These are phyloP conservation scores for Cremastinae sp. DNA, from an alignment of 2,888 invertebrate species.

Conservation along the genomic window DNA sequence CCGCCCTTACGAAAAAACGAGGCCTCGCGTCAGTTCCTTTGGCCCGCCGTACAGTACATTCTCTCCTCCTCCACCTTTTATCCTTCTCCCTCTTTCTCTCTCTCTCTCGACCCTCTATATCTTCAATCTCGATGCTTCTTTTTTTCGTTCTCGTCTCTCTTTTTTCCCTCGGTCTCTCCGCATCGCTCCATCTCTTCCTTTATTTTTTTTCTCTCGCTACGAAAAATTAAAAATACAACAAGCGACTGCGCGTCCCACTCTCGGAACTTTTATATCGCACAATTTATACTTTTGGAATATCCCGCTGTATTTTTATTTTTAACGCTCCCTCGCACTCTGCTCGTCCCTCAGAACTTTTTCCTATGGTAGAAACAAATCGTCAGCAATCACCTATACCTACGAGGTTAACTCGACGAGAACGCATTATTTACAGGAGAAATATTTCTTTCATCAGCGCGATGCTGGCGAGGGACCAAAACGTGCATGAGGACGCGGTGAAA, in stretches of 20 bases:
- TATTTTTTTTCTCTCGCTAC: conserved; percentile 39
- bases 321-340: not conserved
- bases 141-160: conserved; percentile 19
- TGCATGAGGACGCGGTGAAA: not conserved
- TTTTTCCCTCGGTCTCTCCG: conserved; percentile 32
- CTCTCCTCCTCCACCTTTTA: conserved; percentile 14
- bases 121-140: too few relatives aligned
- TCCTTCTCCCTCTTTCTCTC: conserved; percentile 50
- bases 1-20: conserved; percentile 76
- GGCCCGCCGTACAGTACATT: conserved; percentile 44
- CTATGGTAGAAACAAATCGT: conserved; percentile 51
- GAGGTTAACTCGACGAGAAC: conserved; percentile 61
- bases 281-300: conserved; percentile 30
- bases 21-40: conserved; percentile 59
- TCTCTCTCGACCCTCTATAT: conserved; percentile 17
- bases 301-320: conserved; percentile 20
- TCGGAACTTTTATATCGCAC: conserved; percentile 43
- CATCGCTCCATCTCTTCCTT: conserved; percentile 50
- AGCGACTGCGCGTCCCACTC: conserved; percentile 59
- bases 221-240: conserved; percentile 58
- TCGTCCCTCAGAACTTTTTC: conserved; percentile 1
- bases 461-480: not conserved
- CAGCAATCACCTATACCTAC: conserved; percentile 58
- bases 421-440: conserved; percentile 59
- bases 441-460: conserved; percentile 50